Evolutionary conservation across 2,113 vertebrate species (phyloP).

Genomic region (Tichodroma muraria): DNA sequence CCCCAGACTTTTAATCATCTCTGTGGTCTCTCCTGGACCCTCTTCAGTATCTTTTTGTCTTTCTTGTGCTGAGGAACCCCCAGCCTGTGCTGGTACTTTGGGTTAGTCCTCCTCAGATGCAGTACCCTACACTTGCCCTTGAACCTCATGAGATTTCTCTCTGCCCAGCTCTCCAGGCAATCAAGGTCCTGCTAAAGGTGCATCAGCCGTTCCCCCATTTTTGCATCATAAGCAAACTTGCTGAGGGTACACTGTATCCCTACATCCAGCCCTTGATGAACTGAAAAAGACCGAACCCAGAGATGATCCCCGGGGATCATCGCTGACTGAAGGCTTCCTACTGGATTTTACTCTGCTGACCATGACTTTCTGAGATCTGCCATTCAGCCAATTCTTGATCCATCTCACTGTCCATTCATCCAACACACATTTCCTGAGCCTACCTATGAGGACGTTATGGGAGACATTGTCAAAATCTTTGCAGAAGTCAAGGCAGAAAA

Average conservation of each 20-base stretch:
- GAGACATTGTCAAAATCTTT: not conserved
- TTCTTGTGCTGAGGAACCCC: not conserved
- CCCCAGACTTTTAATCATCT: not conserved
- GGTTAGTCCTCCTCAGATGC: not conserved
- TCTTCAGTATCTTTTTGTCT: not conserved
- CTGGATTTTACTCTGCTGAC: not conserved
- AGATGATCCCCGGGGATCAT: not conserved
- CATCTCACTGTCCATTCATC: not conserved
- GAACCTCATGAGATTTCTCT: not conserved
- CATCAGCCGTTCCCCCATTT: not conserved
- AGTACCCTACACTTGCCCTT: not conserved
- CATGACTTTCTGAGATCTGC: not conserved
- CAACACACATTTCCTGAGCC: not conserved
- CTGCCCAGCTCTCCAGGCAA: not conserved
- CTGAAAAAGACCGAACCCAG: not conserved
- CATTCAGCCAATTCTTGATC: not conserved
- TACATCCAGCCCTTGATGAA: not conserved
- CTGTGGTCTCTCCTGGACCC: not conserved
- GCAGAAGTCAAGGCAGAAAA: not conserved
- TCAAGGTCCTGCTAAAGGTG: rapidly evolving
- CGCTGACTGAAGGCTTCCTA: not conserved
- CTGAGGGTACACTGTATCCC: not conserved
- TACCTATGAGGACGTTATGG: not conserved
- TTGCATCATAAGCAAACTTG: not conserved
- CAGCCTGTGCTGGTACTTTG: not conserved